Conservation (phyloP, 2,888 invertebrate genomes). For the Portevinia maculata region DNA sequence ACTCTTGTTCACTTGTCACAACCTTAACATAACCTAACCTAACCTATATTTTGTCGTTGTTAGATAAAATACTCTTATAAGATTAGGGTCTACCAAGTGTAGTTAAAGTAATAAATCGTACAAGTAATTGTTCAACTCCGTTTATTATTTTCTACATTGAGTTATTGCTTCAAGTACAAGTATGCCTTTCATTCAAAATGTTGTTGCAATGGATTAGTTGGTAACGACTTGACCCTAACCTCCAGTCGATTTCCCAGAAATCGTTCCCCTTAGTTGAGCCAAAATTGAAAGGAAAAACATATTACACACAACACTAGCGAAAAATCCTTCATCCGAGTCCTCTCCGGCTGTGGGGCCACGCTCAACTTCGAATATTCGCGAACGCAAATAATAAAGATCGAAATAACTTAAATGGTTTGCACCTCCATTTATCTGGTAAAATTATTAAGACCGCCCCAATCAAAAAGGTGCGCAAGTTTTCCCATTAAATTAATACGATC, state of each 20-base stretch:
- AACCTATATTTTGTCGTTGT: no score
- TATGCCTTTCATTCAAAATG: neutral
- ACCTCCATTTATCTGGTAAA: constrained; percentile 72
- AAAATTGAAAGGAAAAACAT: constrained; percentile 38
- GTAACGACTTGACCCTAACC: constrained; percentile 69
- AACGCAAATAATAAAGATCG: constrained; percentile 72
- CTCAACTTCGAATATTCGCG: constrained; percentile 18
- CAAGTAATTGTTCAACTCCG: no score
- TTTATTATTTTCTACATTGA: no score
- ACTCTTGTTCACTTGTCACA: no score
- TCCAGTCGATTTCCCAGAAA: constrained; percentile 48
- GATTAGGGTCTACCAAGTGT: no score
- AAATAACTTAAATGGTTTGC: constrained; percentile 73
- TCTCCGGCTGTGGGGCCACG: constrained; percentile 22
- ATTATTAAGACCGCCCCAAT: constrained; percentile 72
- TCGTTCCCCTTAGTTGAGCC: neutral
- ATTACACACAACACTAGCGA: constrained; percentile 27
- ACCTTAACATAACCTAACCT: no score
- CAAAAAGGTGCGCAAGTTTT: constrained; percentile 70
- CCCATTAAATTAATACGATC: constrained; percentile 70
- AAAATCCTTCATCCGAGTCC: constrained; percentile 9
- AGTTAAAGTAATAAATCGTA: no score
- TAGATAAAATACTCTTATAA: no score
- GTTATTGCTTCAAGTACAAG: neutral
- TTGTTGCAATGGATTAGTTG: constrained; percentile 18